Evolutionary conservation across 2,888 invertebrate genomes (phyloP).

Genomic region (Acrobasis repandana): DNA sequence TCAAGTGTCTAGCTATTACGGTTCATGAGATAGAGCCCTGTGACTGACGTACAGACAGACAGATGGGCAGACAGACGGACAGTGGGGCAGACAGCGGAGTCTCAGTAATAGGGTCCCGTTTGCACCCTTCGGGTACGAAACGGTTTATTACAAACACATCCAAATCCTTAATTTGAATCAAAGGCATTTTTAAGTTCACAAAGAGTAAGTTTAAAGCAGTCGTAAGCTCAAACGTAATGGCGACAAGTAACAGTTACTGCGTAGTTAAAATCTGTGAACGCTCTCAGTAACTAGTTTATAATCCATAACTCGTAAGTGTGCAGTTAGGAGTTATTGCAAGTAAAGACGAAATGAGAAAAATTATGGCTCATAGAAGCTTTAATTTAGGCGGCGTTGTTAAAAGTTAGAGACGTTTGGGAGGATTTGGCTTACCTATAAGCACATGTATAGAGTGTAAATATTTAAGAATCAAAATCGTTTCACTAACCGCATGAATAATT

Average conservation of each 20-base stretch:
- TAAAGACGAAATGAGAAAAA: conserved; percentile 33
- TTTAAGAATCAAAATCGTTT: no score
- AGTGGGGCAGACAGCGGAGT: no score
- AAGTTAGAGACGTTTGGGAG: not conserved
- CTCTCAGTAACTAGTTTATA: conserved; percentile 54
- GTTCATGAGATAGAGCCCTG: no score
- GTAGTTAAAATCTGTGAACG: conserved; percentile 60
- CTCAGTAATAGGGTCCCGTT: no score
- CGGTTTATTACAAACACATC: no score
- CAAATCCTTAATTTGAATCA: not conserved
- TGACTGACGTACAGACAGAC: no score
- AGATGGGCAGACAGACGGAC: no score
- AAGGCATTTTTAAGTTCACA: conserved; percentile 17
- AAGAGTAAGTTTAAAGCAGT: conserved; percentile 21
- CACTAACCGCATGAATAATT: no score
- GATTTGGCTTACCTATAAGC: no score
- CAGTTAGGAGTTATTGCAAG: conserved; percentile 40
- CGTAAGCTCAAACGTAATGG: conserved; percentile 30
- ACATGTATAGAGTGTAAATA: no score
- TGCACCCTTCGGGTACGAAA: no score
- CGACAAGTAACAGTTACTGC: conserved; percentile 41
- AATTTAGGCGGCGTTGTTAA: not conserved
- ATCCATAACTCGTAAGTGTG: conserved; percentile 51
- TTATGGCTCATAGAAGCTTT: conserved; percentile 2
- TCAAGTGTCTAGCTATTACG: no score